These are phyloP conservation scores for Drosophila nigritarsus DNA, from an alignment of 2,888 invertebrate genomes.

Conservation along the genomic window DNA sequence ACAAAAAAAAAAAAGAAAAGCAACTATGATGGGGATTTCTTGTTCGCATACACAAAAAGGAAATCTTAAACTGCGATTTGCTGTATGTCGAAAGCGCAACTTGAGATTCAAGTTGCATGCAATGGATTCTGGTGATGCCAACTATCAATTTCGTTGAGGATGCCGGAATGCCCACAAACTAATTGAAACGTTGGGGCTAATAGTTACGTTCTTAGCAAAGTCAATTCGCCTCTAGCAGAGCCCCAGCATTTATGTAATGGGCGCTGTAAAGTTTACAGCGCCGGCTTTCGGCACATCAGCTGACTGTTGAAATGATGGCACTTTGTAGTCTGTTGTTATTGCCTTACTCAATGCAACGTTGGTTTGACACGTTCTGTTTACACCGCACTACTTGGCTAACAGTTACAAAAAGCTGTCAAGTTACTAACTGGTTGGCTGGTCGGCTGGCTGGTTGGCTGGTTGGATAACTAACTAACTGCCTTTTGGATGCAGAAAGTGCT, in stretches of 20 bases:
- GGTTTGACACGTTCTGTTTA: constrained; percentile 16
- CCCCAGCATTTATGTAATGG: constrained; percentile 62
- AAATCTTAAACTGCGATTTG: constrained; percentile 28
- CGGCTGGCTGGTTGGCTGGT: constrained; percentile 17
- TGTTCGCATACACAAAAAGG: constrained; percentile 26
- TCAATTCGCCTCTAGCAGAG: constrained; percentile 41
- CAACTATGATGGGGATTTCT: constrained; percentile 16
- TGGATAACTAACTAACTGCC: constrained; percentile 22
- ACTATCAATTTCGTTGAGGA: constrained; percentile 35
- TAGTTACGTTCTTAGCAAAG: constrained; percentile 20
- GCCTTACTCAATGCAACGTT: background rate
- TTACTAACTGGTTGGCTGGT: constrained; percentile 21
- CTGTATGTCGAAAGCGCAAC: constrained; percentile 7
- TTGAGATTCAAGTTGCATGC: constrained; percentile 28
- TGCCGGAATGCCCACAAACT: constrained; percentile 8
- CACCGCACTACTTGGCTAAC: constrained; percentile 16
- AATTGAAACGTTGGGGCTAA: constrained; percentile 9
- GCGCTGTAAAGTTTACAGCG: constrained; percentile 70
- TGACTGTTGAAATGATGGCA: background rate
- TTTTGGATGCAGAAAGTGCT: constrained; percentile 49
- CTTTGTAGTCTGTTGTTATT: constrained; percentile 3
- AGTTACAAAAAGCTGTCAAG: constrained; percentile 26
- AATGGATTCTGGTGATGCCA: constrained; percentile 17
- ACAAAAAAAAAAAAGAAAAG: constrained; percentile 14
- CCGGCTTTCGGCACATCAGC: constrained; percentile 22